phyloP scores from a whole-genome alignment of 2,888 invertebrate species.

The Pristionchus arcanus region DNA sequence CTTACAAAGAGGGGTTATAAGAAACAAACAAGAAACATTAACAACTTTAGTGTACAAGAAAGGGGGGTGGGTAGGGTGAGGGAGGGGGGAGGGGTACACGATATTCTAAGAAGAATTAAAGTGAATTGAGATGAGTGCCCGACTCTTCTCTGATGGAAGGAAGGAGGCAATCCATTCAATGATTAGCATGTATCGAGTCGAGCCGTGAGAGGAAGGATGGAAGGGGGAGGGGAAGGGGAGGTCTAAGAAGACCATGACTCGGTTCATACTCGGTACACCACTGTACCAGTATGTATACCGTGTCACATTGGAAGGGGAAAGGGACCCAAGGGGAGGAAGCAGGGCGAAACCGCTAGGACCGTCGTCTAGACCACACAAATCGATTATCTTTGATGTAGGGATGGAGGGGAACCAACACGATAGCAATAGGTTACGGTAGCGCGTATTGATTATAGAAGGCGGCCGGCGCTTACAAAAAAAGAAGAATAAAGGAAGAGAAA shows the following conservation, averaged over 20 bases:
- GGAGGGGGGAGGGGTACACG: neutral
- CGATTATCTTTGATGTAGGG: conserved; percentile 39
- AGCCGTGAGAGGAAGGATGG: neutral
- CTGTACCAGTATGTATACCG: neutral
- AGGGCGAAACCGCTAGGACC: neutral
- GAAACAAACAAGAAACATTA: conserved; percentile 48
- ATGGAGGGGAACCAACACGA: conserved; percentile 4
- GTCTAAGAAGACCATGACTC: neutral
- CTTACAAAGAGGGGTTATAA: conserved; percentile 10
- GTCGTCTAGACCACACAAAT: conserved; percentile 48
- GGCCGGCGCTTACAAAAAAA: conserved; percentile 34
- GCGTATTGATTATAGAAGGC: conserved; percentile 15
- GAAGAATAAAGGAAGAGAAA: neutral
- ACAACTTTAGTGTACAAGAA: conserved; percentile 37
- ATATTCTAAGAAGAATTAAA: conserved; percentile 47
- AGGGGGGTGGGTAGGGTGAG: neutral
- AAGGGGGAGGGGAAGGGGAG: neutral
- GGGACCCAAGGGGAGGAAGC: conserved; percentile 3
- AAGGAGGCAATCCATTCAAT: conserved; percentile 18
- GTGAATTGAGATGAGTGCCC: conserved; percentile 6
- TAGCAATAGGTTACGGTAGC: conserved; percentile 33
- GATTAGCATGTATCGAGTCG: conserved; percentile 15
- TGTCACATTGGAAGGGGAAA: neutral
- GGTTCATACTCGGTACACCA: neutral
- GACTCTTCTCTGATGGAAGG: conserved; percentile 6